Percentiles rank a stretch among this genome's conserved stretches.
Evolutionary conservation across 2,888 invertebrate genomes (phyloP).

Genomic region (Neocrepidodera transversa): DNA sequence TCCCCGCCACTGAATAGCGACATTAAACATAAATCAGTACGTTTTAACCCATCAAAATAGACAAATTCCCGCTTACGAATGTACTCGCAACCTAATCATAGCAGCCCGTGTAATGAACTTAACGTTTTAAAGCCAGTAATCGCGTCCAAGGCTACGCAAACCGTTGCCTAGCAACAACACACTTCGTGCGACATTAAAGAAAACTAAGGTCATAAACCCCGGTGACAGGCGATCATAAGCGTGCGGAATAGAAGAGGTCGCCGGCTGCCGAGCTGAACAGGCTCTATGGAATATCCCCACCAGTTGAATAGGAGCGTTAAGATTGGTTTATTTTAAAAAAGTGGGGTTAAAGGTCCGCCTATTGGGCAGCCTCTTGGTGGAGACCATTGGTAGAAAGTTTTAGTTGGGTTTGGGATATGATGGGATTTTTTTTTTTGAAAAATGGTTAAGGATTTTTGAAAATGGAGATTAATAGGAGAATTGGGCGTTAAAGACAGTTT

Average conservation of each 20-base stretch:
- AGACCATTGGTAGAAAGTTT: slow-evolving; percentile 23
- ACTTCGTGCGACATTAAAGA: slow-evolving; percentile 30
- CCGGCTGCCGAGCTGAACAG: slow-evolving; percentile 4
- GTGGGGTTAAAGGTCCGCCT: slow-evolving; percentile 7
- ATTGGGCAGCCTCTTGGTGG: slow-evolving; percentile 8
- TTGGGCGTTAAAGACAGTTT: too few species aligned
- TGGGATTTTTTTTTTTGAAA: slow-evolving; percentile 17
- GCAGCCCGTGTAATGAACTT: slow-evolving; percentile 27
- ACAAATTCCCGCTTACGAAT: too few species aligned
- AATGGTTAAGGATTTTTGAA: neutral
- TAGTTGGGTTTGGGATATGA: neutral
- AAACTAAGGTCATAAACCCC: slow-evolving; percentile 39
- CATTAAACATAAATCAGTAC: too few species aligned
- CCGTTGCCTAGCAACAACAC: slow-evolving; percentile 39
- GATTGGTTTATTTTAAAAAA: slow-evolving; percentile 14
- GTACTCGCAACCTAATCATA: slow-evolving; percentile 12
- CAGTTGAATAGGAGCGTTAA: neutral
- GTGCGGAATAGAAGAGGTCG: slow-evolving; percentile 25
- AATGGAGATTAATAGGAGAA: neutral
- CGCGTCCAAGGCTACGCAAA: slow-evolving; percentile 36
- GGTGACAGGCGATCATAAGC: slow-evolving; percentile 28
- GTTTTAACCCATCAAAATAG: too few species aligned
- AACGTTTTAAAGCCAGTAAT: slow-evolving; percentile 24
- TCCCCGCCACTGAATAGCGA: too few species aligned
- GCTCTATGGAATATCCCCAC: neutral